Evolutionary conservation across 2,113 vertebrate species (phyloP).

Genomic region (Notarius quadriscutis): DNA sequence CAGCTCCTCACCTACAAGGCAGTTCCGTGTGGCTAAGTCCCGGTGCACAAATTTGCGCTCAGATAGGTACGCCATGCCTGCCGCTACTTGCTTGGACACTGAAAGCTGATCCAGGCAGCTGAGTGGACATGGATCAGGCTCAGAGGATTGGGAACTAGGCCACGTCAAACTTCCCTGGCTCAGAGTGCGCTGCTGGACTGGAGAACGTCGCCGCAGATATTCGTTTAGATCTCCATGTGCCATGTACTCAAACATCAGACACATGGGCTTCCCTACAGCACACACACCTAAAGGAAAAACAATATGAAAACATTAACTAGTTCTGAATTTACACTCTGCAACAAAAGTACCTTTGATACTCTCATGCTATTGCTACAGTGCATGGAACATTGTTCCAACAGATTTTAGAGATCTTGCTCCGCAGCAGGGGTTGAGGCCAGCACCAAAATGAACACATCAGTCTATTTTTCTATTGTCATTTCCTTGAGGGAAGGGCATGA

Average conservation of each 20-base stretch:
- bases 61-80: conserved; percentile 93
- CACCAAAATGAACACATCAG: neutral
- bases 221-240: conserved; percentile 93
- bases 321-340: neutral
- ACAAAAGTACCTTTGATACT: conserved; percentile 34
- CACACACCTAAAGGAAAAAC: conserved; percentile 83
- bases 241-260: conserved; percentile 98
- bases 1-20: conserved; percentile 90
- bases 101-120: conserved; percentile 85
- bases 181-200: conserved; percentile 74
- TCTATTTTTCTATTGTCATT: conserved; percentile 32
- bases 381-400: conserved; percentile 18
- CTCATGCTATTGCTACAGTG: conserved; percentile 13
- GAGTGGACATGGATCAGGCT: conserved; percentile 66
- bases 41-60: conserved; percentile 98
- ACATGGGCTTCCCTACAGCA: conserved; percentile 96
- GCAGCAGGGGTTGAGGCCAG: conserved; percentile 18
- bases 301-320: neutral
- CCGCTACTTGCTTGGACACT: conserved; percentile 90
- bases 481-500: conserved; percentile 33
- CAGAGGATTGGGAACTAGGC: conserved; percentile 64
- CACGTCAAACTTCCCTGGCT: conserved; percentile 70
- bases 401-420: neutral
- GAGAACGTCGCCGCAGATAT: conserved; percentile 84
- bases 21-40: conserved; percentile 94